These are phyloP conservation scores for Dolichomitus sp. DNA, from an alignment of 2,888 invertebrate species.

Conservation along the genomic window DNA sequence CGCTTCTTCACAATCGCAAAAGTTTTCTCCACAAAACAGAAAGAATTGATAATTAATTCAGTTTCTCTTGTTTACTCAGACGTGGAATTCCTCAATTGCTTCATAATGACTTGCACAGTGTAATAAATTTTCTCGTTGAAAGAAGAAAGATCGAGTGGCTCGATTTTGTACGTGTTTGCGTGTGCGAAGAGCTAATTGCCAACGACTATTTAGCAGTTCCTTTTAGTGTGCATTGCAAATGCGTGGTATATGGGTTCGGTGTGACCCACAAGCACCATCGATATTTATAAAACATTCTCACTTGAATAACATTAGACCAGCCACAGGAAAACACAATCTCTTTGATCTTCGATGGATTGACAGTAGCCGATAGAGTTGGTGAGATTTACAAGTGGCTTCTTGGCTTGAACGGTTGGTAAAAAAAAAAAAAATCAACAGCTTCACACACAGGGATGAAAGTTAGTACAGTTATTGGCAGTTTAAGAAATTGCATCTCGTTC, in stretches of 20 bases:
- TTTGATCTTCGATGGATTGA: conserved; percentile 55
- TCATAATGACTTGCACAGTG: conserved; percentile 53
- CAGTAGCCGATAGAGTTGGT: conserved; percentile 41
- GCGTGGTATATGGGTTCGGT: conserved; percentile 14
- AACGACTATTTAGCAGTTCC: conserved; percentile 50
- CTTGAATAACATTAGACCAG: conserved; percentile 16
- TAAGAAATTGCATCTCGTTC: not conserved
- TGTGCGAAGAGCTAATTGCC: conserved; percentile 51
- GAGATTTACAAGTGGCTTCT: conserved; percentile 37
- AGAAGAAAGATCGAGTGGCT: conserved; percentile 16
- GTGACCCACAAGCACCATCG: conserved; percentile 44
- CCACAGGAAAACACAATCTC: conserved; percentile 44
- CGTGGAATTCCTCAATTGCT: conserved; percentile 62
- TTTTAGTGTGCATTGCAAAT: conserved; percentile 1
- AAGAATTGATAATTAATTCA: conserved; percentile 39
- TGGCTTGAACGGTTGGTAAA: conserved; percentile 12
- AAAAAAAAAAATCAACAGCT: not conserved
- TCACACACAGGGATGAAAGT: not conserved
- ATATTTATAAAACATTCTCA: conserved; percentile 32
- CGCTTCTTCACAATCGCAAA: conserved; percentile 17
- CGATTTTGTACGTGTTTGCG: conserved; percentile 24
- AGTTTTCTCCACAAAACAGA: not conserved
- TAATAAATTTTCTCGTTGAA: conserved; percentile 53
- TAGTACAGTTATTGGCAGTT: not conserved
- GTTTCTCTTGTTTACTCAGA: conserved; percentile 57